Evolutionary conservation across 2,113 vertebrate genomes (phyloP), one percentile per base, ranked within the genome.

Genomic region (Pedionomus torquatus): DNA sequence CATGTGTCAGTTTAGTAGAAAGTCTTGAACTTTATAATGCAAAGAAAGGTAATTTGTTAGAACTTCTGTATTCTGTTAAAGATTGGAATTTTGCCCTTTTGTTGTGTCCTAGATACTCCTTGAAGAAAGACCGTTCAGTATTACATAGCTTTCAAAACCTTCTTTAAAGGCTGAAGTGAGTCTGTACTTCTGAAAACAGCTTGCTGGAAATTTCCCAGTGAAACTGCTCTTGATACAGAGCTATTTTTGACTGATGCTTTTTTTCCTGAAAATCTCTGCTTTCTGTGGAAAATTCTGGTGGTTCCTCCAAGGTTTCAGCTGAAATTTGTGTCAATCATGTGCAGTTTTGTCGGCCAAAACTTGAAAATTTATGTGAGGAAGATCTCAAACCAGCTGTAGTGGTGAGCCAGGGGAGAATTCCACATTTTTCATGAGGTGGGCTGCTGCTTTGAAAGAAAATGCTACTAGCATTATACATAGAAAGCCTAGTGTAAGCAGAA

Each of bases 361-460:
- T 46, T 60, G 94, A 95, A 95, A 97, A 96, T 95, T 84, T 95
- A 92, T 95, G 90, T 91, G 76, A 54, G 41, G 72, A 87, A 87
- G 86, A 68, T 94, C 66, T 93, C 61, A 68, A 88, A 75, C 87
- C 82, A 95, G 95, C 94, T 93, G 93, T 87, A 95, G 88, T 84
- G 72, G 69, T 92, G 83, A 90, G 57, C 83, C 76, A 80, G 28
- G 46, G 82, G 82, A 91, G 94, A 87, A 84, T 90, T 88, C 60
- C 83, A 84, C 65, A 30, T 87, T 93, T 92, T 93, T 81, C 57
- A 16, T 79, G 61, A 84, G 66, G 39, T 81, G 80, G 30, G 69
- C 66, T 60, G 49, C 51, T 89, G 25, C 55, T 89, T 51, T 64
- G 65, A 52, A 70, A 83, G 54, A 77, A 94, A 81, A 33, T 39